These are phyloP conservation scores for Byasa hedistus DNA, from an alignment of 2,888 invertebrate species.

Conservation along the genomic window DNA sequence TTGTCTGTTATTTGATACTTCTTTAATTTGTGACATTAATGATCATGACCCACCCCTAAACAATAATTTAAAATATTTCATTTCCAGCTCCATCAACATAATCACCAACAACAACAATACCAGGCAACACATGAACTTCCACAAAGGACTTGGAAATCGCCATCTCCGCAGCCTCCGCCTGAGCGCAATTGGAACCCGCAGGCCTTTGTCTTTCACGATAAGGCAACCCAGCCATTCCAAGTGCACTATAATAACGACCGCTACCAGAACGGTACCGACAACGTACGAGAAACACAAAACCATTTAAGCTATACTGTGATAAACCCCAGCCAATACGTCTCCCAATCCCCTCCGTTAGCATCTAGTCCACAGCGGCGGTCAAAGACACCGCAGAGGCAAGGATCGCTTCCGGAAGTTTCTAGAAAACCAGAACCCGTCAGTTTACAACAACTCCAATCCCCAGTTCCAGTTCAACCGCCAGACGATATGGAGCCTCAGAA, in stretches of 20 bases:
- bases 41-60: background rate
- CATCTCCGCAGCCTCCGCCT: slow-evolving; percentile 46
- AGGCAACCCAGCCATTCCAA: slow-evolving; percentile 59
- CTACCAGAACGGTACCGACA: slow-evolving; percentile 84
- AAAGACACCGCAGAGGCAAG: slow-evolving; percentile 78
- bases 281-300: slow-evolving; percentile 72
- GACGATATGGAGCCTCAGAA: slow-evolving; percentile 97
- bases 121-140: slow-evolving; percentile 53
- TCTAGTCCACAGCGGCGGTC: slow-evolving; percentile 84
- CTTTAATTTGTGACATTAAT: background rate
- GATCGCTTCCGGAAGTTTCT: slow-evolving; percentile 63
- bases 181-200: slow-evolving; percentile 72
- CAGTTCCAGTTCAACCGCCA: slow-evolving; percentile 84
- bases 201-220: slow-evolving; percentile 85
- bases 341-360: slow-evolving; percentile 77
- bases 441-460: slow-evolving; percentile 75
- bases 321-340: slow-evolving; percentile 79
- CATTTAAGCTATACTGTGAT: slow-evolving; percentile 80
- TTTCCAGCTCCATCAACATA: slow-evolving; percentile 63
- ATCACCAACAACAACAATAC: slow-evolving; percentile 43
- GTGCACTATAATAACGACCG: slow-evolving; percentile 71
- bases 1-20: background rate
- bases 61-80: background rate
- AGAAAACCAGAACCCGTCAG: slow-evolving; percentile 65
- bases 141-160: slow-evolving; percentile 66